These are phyloP conservation scores for Dryobota labecula DNA, from an alignment of 2,888 invertebrate species.

Conservation along the genomic window DNA sequence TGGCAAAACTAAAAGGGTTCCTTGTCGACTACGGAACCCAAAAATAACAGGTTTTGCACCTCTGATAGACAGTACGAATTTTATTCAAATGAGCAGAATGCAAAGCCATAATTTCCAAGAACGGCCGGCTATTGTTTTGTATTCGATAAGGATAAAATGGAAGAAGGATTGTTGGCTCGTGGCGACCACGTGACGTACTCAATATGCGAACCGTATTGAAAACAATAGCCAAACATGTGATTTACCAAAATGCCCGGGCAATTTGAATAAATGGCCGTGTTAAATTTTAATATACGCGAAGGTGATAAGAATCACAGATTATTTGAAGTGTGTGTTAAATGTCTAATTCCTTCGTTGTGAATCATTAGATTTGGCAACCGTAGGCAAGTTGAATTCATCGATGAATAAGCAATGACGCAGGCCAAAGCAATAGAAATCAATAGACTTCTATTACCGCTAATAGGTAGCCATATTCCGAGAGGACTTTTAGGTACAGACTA, in stretches of 20 bases:
- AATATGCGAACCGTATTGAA: slow-evolving; percentile 55
- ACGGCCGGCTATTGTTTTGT: slow-evolving; percentile 43
- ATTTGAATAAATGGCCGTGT: slow-evolving; percentile 51
- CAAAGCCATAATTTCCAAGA: slow-evolving; percentile 51
- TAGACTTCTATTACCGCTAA: slow-evolving; percentile 33
- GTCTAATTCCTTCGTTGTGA: slow-evolving; percentile 28
- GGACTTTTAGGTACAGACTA: not conserved
- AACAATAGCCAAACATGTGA: slow-evolving; percentile 61
- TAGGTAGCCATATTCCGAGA: slow-evolving; percentile 12
- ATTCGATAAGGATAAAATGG: slow-evolving; percentile 54
- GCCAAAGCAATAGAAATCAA: slow-evolving; percentile 23
- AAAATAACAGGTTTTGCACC: slow-evolving; percentile 12
- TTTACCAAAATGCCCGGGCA: slow-evolving; percentile 51
- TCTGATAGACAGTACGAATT: slow-evolving; percentile 14
- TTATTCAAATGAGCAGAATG: slow-evolving; percentile 54
- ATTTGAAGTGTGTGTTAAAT: slow-evolving; percentile 8
- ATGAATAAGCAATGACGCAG: slow-evolving; percentile 42
- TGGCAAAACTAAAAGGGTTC: too few relatives aligned
- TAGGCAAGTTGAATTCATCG: slow-evolving; percentile 20
- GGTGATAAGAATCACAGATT: slow-evolving; percentile 44
- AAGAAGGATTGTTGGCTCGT: slow-evolving; percentile 60
- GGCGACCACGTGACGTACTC: slow-evolving; percentile 52
- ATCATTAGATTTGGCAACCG: slow-evolving; percentile 45
- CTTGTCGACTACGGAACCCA: too few relatives aligned
- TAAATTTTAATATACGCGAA: slow-evolving; percentile 41